Evolutionary conservation across 2,888 invertebrate species (phyloP).

Genomic region (Zonitis immaculata): DNA sequence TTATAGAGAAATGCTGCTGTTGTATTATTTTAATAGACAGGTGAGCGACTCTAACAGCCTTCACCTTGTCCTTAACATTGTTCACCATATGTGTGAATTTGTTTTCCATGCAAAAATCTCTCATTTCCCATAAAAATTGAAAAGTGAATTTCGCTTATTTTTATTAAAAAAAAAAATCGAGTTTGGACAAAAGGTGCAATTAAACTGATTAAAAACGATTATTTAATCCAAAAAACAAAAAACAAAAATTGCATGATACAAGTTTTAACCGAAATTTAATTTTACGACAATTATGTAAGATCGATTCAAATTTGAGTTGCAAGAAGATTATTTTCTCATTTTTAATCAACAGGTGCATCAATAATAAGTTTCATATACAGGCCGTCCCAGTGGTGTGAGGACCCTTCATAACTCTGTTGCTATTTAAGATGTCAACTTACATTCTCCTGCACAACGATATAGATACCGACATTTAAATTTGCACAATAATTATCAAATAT

Average conservation of each 20-base stretch:
- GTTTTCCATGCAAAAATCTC: background rate
- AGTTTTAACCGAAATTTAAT: background rate
- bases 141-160: background rate
- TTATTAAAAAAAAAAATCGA: background rate
- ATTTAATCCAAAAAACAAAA: background rate
- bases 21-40: slow-evolving; percentile 28
- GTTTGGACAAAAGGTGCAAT: background rate
- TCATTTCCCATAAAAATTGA: background rate
- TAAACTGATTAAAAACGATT: background rate
- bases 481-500: too few relatives aligned
- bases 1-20: slow-evolving; percentile 31
- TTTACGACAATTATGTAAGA: background rate
- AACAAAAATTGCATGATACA: background rate
- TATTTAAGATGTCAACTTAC: too few relatives aligned
- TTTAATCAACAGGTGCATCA: background rate
- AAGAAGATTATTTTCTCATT: background rate
- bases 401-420: too few relatives aligned
- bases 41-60: slow-evolving; percentile 33
- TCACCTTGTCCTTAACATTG: slow-evolving; percentile 25
- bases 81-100: background rate
- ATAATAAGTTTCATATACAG: background rate
- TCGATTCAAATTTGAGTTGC: background rate
- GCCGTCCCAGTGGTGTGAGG: too few relatives aligned
- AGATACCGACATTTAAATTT: too few relatives aligned
- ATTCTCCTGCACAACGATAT: too few relatives aligned